Conservation (phyloP, 2,113 vertebrate genomes). For the Chrysemys picta region DNA sequence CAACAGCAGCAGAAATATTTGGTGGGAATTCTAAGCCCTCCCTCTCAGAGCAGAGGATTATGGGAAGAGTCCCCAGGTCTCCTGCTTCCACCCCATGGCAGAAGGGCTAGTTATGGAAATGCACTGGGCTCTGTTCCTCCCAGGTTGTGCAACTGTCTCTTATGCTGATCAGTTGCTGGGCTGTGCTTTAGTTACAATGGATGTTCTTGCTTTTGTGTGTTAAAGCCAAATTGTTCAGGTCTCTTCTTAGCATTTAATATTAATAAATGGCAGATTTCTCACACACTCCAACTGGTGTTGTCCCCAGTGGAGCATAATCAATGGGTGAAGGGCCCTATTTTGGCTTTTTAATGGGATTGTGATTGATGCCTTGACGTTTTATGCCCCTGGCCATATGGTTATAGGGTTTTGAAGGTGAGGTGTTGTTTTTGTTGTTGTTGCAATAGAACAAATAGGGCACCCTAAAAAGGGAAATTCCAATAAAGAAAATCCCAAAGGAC, state of each 20-base stretch:
- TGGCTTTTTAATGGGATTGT: slow-evolving; percentile 66
- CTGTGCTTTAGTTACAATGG: neutral
- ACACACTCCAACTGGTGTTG: neutral
- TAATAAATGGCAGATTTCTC: slow-evolving; percentile 46
- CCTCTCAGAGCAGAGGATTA: neutral
- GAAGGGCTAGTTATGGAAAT: neutral
- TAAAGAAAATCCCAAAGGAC: slow-evolving; percentile 61
- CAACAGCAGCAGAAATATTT: neutral
- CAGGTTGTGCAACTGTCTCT: neutral
- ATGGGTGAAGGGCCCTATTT: slow-evolving; percentile 27
- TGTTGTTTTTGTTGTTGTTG: slow-evolving; percentile 21
- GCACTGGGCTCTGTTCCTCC: neutral
- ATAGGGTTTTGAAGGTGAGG: slow-evolving; percentile 36
- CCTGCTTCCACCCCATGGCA: neutral
- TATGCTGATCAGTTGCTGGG: neutral
- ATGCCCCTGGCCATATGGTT: slow-evolving; percentile 67
- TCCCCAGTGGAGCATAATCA: slow-evolving; percentile 3
- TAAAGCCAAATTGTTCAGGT: neutral
- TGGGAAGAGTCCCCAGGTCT: neutral
- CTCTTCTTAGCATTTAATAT: neutral
- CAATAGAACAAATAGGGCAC: slow-evolving; percentile 50
- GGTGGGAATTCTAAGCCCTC: neutral
- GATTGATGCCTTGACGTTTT: slow-evolving; percentile 76
- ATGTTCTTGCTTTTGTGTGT: neutral
- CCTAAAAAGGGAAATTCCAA: slow-evolving; percentile 1